These are phyloP conservation scores for Dendrolimus houi DNA, from an alignment of 2,888 invertebrate species.

Conservation along the genomic window DNA sequence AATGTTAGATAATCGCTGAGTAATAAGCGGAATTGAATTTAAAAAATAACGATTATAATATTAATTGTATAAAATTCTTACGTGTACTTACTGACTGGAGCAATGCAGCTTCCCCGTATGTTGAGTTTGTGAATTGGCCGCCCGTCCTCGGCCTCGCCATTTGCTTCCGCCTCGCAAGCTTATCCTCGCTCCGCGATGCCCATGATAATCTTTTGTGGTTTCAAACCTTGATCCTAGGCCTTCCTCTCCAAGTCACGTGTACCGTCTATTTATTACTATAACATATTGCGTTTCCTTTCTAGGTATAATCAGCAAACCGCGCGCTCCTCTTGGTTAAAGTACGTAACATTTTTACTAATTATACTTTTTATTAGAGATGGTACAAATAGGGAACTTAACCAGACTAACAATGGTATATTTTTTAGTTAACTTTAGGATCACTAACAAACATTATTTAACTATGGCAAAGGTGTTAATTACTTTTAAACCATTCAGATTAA, in stretches of 20 bases:
- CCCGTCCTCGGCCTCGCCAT: conserved; percentile 68
- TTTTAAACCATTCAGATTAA: background rate
- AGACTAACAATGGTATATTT: background rate
- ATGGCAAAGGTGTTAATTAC: background rate
- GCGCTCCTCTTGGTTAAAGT: conserved; percentile 71
- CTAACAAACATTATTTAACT: background rate
- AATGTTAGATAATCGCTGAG: no score
- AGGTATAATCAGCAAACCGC: conserved; percentile 74
- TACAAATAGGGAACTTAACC: background rate
- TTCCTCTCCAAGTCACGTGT: conserved; percentile 43
- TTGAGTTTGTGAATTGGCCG: conserved; percentile 63
- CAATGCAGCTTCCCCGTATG: conserved; percentile 37
- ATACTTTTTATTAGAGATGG: background rate
- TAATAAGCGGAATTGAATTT: no score
- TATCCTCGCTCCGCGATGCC: conserved; percentile 67
- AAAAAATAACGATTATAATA: background rate
- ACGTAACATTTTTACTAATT: conserved; percentile 57
- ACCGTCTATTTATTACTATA: conserved; percentile 43
- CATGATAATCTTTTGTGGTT: conserved; percentile 65
- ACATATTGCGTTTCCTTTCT: conserved; percentile 66
- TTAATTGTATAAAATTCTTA: background rate
- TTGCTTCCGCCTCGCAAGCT: conserved; percentile 65
- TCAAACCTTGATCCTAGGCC: conserved; percentile 65
- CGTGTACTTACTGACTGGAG: background rate
- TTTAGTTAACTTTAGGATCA: background rate